Percentiles rank a stretch among this genome's conserved stretches.
Evolutionary conservation across 2,888 invertebrate genomes (phyloP).

Genomic region (Hydroisotoma schaefferi): DNA sequence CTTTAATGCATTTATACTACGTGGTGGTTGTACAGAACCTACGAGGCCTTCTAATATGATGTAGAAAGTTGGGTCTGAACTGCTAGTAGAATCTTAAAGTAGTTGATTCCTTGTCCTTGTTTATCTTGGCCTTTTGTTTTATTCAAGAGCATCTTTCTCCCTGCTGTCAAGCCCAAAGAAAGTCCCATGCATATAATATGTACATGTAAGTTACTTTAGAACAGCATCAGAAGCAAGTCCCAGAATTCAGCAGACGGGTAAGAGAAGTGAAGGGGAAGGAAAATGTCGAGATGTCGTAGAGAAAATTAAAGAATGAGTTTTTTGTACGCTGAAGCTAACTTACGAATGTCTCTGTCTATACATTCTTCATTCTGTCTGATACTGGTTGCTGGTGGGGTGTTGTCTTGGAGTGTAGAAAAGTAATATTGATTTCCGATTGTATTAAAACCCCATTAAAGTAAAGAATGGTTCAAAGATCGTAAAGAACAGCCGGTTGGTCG

Average conservation of each 20-base stretch:
- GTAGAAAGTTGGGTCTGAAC: background rate
- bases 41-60: background rate
- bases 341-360: too few relatives aligned
- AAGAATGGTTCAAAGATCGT: too few relatives aligned
- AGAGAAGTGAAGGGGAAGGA: background rate
- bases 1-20: background rate
- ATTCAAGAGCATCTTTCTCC: background rate
- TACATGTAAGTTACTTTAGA: too few relatives aligned
- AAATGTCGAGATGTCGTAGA: background rate
- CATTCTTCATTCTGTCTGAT: too few relatives aligned
- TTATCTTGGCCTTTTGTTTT: conserved; percentile 7
- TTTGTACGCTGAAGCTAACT: too few relatives aligned
- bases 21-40: background rate
- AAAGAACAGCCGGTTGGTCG: too few relatives aligned
- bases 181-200: too few relatives aligned
- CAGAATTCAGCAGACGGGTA: background rate
- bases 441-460: too few relatives aligned
- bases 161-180: background rate
- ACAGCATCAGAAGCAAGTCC: background rate
- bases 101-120: background rate
- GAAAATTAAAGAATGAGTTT: conserved; percentile 6
- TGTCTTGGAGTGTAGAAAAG: background rate
- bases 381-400: too few relatives aligned
- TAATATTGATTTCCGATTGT: too few relatives aligned
- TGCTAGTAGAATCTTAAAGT: background rate